Conservation (phyloP, 2,797 vertebrate genomes). For the Neostethus bicornis region DNA sequence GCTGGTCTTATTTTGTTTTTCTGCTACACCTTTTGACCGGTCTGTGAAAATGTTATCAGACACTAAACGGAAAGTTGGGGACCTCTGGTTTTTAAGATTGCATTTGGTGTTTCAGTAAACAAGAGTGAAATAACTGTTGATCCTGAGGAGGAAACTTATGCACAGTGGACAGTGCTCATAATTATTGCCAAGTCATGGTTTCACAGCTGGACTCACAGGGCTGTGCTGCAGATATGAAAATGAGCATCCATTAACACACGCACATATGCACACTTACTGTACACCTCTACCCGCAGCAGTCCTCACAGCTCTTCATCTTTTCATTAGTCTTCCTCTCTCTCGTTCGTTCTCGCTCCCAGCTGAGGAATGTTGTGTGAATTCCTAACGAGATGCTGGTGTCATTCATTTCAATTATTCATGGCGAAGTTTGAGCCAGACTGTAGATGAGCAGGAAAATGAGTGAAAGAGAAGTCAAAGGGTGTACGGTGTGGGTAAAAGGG, state of each 20-base stretch:
- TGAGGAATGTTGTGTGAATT: constrained; percentile 62
- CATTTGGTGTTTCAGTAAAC: too few species aligned
- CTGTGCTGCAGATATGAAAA: constrained; percentile 28
- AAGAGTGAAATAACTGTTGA: not conserved
- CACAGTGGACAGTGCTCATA: not conserved
- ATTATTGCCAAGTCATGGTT: constrained; percentile 14
- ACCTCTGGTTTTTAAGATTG: too few species aligned
- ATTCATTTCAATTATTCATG: constrained; percentile 76
- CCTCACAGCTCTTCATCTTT: constrained; percentile 38
- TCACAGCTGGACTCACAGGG: constrained; percentile 16
- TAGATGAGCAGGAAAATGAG: constrained; percentile 51
- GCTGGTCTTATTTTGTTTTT: too few species aligned
- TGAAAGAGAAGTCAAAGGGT: constrained; percentile 10
- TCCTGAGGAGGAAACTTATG: constrained; percentile 20
- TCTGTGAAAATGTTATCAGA: too few species aligned
- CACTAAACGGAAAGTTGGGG: too few species aligned
- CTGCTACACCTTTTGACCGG: too few species aligned
- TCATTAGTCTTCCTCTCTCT: constrained; percentile 45
- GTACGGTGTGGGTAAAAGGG: constrained; percentile 3
- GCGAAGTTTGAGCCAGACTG: constrained; percentile 55
- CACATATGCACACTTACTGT: not conserved
- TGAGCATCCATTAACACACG: constrained; percentile 17
- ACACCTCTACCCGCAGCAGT: constrained; percentile 11
- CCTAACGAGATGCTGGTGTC: constrained; percentile 58
- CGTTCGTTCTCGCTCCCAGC: constrained; percentile 37